Base-by-base conservation (phyloP, 2,113 vertebrate species). In the Apistogramma diplotaenia region DNA sequence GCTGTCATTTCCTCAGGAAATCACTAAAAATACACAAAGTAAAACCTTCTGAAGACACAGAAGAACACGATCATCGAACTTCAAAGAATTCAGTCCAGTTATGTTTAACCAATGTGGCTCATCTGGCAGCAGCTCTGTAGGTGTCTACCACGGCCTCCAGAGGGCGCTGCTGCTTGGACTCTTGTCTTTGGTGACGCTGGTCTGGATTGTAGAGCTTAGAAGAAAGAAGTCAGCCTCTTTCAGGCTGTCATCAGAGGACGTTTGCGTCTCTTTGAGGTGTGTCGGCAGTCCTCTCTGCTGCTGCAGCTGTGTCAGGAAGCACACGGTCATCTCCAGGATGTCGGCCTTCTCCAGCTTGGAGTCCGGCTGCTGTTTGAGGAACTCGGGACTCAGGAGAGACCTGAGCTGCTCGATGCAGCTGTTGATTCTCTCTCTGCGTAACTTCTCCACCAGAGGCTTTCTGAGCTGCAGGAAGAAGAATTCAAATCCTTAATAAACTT, bases 111-210 rank as follows among this genome's bases (percentile, higher is more conserved):
- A 87, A 81, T n/a, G 3, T 80, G 81, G 61, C 12, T 33, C 1
- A 71, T 74, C 49, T 65, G 53, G 13, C 40, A 33, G 7, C 3
- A 1, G 31, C 31, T 31, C 58, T 79, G 62, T 60, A 65, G 2
- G 25, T 35, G 51, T 90, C 89, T 92, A 86, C 88, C 89, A 93
- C 1, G 89, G 91, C 77, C 93, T 94, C 92, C 89, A 93, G 87
- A 79, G 84, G 75, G 73, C 4, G 4, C 59, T 75, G 56, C 53
- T 79, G 15, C 59, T 76, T 60, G 51, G 59, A 61, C 67, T 77
- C 79, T 78, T 89, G 23, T 89, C 85, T 86, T 87, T 79, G 13
- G 9, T 59, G 58, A 18, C 16, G 78, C 29, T 81, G 53, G 60
- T 72, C 35, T 82, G 83, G 62, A 79, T 33, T 19, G 76, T 46